Conservation (phyloP, 2,797 vertebrate genomes). For the Gobionotothen gibberifrons region DNA sequence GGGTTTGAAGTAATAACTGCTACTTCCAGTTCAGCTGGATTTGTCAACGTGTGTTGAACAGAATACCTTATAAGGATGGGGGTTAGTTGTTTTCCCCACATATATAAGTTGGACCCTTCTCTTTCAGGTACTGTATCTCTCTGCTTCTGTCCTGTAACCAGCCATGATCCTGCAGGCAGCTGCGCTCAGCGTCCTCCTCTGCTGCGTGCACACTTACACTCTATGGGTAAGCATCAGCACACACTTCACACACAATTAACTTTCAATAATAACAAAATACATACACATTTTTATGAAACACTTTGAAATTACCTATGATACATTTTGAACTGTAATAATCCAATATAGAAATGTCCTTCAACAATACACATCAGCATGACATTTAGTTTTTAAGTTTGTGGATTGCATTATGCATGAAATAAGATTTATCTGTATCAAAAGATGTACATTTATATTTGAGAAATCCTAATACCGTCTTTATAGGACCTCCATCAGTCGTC, state of each 20-base stretch:
- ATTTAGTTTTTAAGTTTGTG: not conserved
- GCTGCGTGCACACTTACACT: slow-evolving; percentile 21
- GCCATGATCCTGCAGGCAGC: slow-evolving; percentile 58
- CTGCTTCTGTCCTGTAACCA: not conserved
- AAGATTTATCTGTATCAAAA: not conserved
- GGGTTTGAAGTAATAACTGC: slow-evolving; percentile 36
- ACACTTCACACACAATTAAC: not conserved
- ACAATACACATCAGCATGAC: not conserved
- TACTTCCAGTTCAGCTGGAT: slow-evolving; percentile 2
- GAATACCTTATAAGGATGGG: slow-evolving; percentile 49
- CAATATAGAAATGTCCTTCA: not conserved
- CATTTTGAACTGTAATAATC: not conserved
- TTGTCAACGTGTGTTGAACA: slow-evolving; percentile 10
- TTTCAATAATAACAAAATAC: not conserved
- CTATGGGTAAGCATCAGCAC: slow-evolving; percentile 46
- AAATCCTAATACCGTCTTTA: not conserved
- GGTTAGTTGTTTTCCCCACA: not conserved
- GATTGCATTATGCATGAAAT: too few species aligned
- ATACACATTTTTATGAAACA: not conserved
- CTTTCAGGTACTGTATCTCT: not conserved
- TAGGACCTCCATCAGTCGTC: not conserved
- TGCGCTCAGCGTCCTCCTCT: slow-evolving; percentile 51
- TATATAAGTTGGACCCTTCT: slow-evolving; percentile 38
- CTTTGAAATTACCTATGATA: not conserved
- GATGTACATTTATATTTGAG: too few species aligned